Evolutionary conservation across 2,113 vertebrate species (phyloP).

Genomic region (Neodon shergylaensis): DNA sequence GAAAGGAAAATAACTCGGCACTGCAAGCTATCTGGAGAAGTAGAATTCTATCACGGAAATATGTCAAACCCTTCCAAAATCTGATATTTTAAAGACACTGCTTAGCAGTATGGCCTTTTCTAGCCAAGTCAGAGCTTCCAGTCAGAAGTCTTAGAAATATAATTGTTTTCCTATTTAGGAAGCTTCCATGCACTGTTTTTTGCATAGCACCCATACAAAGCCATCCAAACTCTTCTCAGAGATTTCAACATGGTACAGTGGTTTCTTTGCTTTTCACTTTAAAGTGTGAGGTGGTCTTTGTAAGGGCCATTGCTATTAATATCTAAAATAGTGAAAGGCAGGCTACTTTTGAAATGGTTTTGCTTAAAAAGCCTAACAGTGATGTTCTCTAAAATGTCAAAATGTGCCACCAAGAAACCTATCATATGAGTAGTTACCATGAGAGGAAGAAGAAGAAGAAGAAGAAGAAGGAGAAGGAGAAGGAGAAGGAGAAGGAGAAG

Average conservation of each 20-base stretch:
- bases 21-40: not conserved
- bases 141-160: not conserved
- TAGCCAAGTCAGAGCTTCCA: slow-evolving; percentile 23
- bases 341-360: slow-evolving; percentile 22
- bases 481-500: too few species aligned
- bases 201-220: not conserved
- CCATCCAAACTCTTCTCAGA: not conserved
- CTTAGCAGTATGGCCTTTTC: slow-evolving; percentile 1
- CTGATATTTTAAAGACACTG: not conserved
- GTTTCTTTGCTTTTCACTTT: slow-evolving; percentile 2
- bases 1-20: not conserved
- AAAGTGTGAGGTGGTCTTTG: not conserved
- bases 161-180: slow-evolving; percentile 23
- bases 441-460: not conserved
- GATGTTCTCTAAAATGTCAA: not conserved
- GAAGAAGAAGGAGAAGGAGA: too few species aligned
- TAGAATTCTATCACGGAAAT: not conserved
- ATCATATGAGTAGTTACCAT: not conserved
- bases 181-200: not conserved
- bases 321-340: not conserved
- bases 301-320: not conserved
- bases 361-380: not conserved
- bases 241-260: not conserved
- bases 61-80: not conserved
- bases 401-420: slow-evolving; percentile 11